A percentile compares a stretch with the other conserved stretches of the same genome.
Conservation (phyloP, 23 tunicate genomes). For the Clavelina lepadiformis region DNA sequence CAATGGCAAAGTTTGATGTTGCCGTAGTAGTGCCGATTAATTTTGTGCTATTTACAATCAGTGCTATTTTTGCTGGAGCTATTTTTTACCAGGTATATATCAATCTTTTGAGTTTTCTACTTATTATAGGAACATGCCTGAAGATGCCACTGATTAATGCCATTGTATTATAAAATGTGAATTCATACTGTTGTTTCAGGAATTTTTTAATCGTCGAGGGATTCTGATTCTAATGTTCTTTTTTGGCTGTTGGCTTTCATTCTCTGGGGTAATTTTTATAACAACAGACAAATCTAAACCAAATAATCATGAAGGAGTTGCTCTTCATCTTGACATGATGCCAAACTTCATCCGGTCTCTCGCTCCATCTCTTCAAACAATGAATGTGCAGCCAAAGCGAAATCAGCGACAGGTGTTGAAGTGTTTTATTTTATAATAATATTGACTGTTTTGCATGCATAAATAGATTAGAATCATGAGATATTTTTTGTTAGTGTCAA, state of each 20-base stretch:
- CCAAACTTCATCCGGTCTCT: constrained; percentile 50
- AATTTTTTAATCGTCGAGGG: constrained; percentile 53
- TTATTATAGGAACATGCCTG: too few relatives aligned
- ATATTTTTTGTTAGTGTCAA: background rate
- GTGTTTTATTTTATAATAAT: background rate
- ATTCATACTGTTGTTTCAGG: constrained; percentile 42
- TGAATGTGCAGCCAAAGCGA: constrained; percentile 26
- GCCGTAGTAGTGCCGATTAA: constrained; percentile 88
- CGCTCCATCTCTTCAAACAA: constrained; percentile 33
- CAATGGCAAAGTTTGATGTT: constrained; percentile 68
- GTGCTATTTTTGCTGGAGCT: constrained; percentile 85
- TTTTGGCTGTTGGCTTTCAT: constrained; percentile 66
- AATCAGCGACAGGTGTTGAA: constrained; percentile 24
- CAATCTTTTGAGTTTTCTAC: too few relatives aligned
- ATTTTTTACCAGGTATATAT: constrained; percentile 69
- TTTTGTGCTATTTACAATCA: constrained; percentile 80
- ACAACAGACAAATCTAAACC: constrained; percentile 30
- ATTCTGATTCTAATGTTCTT: constrained; percentile 65
- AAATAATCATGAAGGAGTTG: constrained; percentile 18
- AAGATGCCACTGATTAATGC: too few relatives aligned
- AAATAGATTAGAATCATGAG: background rate
- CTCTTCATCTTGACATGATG: constrained; percentile 62
- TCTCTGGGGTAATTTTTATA: constrained; percentile 67
- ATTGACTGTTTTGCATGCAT: background rate
- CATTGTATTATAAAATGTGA: too few relatives aligned